phyloP scores from a whole-genome alignment of 2,797 vertebrate species.

The Enteromius afrohamiltoni region DNA sequence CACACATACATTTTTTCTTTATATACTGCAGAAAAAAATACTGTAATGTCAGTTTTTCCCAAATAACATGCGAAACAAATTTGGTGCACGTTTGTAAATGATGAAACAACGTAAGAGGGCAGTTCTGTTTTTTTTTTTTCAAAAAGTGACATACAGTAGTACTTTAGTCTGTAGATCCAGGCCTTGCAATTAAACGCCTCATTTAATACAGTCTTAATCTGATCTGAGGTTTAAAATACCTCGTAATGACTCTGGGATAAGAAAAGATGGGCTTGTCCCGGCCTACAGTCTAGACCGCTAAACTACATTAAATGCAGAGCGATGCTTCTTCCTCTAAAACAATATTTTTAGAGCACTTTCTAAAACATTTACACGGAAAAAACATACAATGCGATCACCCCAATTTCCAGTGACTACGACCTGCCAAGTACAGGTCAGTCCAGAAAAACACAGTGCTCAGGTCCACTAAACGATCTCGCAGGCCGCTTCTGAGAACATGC shows the following conservation, averaged over 20 bases:
- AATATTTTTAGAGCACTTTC: constrained; percentile 31
- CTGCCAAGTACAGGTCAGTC: constrained; percentile 32
- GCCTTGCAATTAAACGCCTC: constrained; percentile 36
- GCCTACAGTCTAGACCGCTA: constrained; percentile 40
- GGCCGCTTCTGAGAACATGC: constrained; percentile 13
- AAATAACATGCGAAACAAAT: neutral
- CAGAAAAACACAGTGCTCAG: constrained; percentile 24
- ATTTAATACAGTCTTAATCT: constrained; percentile 40
- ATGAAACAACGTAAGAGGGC: neutral
- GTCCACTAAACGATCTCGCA: constrained; percentile 51
- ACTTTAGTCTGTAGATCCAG: constrained; percentile 3
- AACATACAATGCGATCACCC: constrained; percentile 23
- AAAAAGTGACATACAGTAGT: neutral
- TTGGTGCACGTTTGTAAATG: neutral
- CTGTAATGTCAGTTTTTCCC: neutral
- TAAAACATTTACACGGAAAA: constrained; percentile 20
- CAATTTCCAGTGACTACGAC: neutral
- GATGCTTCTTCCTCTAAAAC: constrained; percentile 1
- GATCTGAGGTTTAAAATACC: constrained; percentile 38
- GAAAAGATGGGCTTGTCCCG: neutral
- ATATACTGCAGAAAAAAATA: neutral
- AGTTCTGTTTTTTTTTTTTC: neutral
- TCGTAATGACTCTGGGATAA: constrained; percentile 33
- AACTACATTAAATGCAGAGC: constrained; percentile 26
- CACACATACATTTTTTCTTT: no score